Percentiles rank a stretch among this genome's conserved stretches.
Evolutionary conservation across 2,888 invertebrate genomes (phyloP).

Genomic region (Yponomeuta cagnagella): DNA sequence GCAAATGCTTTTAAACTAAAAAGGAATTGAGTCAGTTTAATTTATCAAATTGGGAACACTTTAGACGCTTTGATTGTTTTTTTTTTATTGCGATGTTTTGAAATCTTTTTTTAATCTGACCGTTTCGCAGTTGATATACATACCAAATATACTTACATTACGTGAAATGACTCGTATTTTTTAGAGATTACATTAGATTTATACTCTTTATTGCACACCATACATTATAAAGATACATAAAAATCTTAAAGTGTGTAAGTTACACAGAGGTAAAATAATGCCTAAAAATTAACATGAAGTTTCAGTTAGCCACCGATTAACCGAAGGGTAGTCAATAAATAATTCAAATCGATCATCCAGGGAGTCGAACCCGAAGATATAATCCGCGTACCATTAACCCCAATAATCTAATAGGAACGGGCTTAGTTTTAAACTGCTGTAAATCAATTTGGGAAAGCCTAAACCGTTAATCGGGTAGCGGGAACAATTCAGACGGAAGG

Average conservation of each 20-base stretch:
- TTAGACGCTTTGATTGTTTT: too few species aligned
- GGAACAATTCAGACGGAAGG: slow-evolving; percentile 45
- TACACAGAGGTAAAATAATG: background rate
- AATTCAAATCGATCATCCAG: background rate
- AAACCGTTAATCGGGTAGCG: slow-evolving; percentile 43
- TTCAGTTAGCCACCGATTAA: background rate
- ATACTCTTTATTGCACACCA: too few species aligned
- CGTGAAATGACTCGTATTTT: too few species aligned
- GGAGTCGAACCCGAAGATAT: slow-evolving; percentile 16
- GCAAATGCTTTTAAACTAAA: too few species aligned
- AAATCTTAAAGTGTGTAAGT: too few species aligned
- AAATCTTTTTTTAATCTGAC: too few species aligned
- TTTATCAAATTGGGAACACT: too few species aligned
- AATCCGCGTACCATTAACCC: slow-evolving; percentile 21
- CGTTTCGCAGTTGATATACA: too few species aligned
- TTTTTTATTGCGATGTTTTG: too few species aligned
- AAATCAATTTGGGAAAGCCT: slow-evolving; percentile 49
- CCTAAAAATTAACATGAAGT: background rate
- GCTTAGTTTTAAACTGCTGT: slow-evolving; percentile 56
- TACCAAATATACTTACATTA: too few species aligned
- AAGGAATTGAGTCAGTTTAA: background rate
- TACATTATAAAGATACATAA: too few species aligned
- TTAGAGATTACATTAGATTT: too few species aligned
- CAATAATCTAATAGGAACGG: slow-evolving; percentile 50
- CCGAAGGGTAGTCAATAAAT: background rate